A percentile compares a stretch with the other conserved stretches of the same genome.
These are phyloP conservation scores for Sceliomorpha sp. DNA, from an alignment of 2,888 invertebrate species.

Conservation along the genomic window DNA sequence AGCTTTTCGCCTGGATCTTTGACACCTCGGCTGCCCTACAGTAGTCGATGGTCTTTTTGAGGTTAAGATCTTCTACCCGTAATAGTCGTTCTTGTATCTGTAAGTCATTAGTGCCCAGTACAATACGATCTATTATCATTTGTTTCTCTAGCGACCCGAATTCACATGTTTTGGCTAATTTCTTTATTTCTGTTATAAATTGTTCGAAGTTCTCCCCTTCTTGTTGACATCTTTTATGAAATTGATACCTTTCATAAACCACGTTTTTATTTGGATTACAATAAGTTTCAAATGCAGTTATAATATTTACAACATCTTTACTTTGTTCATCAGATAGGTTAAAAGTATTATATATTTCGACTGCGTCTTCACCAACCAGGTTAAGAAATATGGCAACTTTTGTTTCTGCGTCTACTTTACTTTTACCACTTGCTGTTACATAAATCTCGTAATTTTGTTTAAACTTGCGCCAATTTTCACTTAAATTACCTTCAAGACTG, in stretches of 20 bases:
- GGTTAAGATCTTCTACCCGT: conserved; percentile 1
- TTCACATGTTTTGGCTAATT: conserved; percentile 1
- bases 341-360: conserved; percentile 46
- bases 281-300: conserved; percentile 45
- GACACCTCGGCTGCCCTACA: background rate
- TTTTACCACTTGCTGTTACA: conserved; percentile 29
- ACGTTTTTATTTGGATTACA: conserved; percentile 36
- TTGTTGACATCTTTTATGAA: background rate
- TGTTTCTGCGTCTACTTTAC: conserved; percentile 12
- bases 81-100: conserved; percentile 2
- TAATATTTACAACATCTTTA: conserved; percentile 9
- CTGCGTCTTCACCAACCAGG: conserved; percentile 42
- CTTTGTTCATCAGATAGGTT: conserved; percentile 28
- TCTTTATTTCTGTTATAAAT: conserved; percentile 2
- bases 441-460: conserved; percentile 34
- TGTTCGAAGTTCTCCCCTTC: conserved; percentile 8
- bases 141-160: background rate
- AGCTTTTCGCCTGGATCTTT: background rate
- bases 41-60: conserved; percentile 6
- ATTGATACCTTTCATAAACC: background rate
- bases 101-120: conserved; percentile 4
- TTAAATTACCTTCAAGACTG: too few relatives aligned
- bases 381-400: conserved; percentile 48
- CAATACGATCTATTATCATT: conserved; percentile 9
- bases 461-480: conserved; percentile 47